Conservation (phyloP, 1,140 invertebrate species). For the Bombus consobrinus region DNA sequence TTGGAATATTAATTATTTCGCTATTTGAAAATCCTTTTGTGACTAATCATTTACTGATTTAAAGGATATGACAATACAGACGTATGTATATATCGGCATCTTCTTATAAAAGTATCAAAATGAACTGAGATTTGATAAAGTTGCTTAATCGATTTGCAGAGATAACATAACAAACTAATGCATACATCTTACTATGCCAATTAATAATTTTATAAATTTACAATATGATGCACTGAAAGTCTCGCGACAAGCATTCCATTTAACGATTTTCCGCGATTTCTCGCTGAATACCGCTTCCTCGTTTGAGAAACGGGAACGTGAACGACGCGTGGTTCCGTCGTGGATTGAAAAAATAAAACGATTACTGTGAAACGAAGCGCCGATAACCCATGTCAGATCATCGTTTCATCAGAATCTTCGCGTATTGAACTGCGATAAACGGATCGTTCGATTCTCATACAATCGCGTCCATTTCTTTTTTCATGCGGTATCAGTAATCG, state of each 20-base stretch:
- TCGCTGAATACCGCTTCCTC: too few relatives aligned
- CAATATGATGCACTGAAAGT: not conserved
- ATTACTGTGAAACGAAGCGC: not conserved
- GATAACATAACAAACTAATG: too few relatives aligned
- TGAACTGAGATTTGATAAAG: not conserved
- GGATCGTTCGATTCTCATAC: constrained; percentile 49
- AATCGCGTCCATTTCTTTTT: not conserved
- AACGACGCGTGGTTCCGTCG: constrained; percentile 29
- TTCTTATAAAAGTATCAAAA: not conserved
- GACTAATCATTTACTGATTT: not conserved
- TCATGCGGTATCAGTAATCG: not conserved
- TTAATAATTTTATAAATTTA: too few relatives aligned
- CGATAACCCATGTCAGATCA: constrained; percentile 45
- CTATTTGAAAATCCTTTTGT: not conserved
- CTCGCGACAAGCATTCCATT: not conserved
- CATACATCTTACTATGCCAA: too few relatives aligned
- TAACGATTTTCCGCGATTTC: not conserved
- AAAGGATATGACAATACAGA: not conserved
- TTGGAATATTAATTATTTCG: too few relatives aligned
- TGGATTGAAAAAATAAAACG: not conserved
- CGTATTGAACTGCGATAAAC: constrained; percentile 45
- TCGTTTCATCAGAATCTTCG: constrained; percentile 47
- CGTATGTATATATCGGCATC: not conserved
- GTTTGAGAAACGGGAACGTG: constrained; percentile 9
- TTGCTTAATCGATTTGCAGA: not conserved